Conservation (phyloP, 2,797 vertebrate genomes). For the Lagocephalus sceleratus region DNA sequence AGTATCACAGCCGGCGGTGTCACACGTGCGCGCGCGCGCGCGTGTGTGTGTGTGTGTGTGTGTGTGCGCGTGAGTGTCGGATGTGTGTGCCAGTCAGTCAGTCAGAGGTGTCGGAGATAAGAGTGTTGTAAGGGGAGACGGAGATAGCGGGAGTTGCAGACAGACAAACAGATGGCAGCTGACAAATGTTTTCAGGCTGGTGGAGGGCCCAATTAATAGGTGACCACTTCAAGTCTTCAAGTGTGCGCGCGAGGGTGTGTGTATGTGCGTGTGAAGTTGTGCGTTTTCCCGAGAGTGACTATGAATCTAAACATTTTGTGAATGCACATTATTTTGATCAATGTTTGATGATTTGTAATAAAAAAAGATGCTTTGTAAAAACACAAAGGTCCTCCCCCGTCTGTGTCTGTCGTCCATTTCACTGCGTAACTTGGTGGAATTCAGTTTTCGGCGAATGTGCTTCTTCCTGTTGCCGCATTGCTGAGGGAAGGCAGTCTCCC, state of each 20-base stretch:
- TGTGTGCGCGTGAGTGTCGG: conserved; percentile 36
- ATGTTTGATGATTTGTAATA: conserved; percentile 69
- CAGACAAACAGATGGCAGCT: conserved; percentile 78
- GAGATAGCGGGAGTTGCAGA: conserved; percentile 49
- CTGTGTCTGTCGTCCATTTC: conserved; percentile 6
- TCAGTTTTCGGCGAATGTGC: conserved; percentile 36
- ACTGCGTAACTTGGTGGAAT: too few species aligned
- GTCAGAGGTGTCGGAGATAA: conserved; percentile 71
- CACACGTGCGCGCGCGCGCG: conserved; percentile 20
- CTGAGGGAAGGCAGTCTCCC: conserved; percentile 47
- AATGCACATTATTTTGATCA: conserved; percentile 50
- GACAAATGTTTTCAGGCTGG: conserved; percentile 75
- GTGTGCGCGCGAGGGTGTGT: conserved; percentile 23
- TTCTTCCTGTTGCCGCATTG: conserved; percentile 68
- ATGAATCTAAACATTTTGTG: conserved; percentile 52
- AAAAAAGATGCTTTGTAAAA: conserved; percentile 49
- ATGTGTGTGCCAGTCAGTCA: conserved; percentile 40
- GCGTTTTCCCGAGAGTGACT: conserved; percentile 27
- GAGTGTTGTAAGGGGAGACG: conserved; percentile 57
- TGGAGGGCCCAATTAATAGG: conserved; percentile 68
- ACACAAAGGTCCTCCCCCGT: conserved; percentile 2
- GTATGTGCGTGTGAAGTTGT: conserved; percentile 28
- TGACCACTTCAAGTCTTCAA: conserved; percentile 66
- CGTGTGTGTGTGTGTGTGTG: conserved; percentile 19
- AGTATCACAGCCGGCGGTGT: conserved; percentile 34